Base-by-base conservation (phyloP, 2,797 vertebrate species). In the Dicrostonyx torquatus region DNA sequence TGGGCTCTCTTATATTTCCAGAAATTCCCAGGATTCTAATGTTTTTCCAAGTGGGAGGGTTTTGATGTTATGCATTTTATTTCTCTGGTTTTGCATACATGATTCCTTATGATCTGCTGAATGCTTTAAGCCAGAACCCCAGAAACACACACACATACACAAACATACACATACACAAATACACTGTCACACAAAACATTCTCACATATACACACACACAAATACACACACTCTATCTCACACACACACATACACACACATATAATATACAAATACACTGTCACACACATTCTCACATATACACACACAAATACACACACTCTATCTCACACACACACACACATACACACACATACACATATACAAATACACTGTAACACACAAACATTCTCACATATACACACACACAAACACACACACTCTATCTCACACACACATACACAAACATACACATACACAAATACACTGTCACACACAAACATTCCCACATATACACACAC, bases 21-120 rank as follows among this genome's bases (percentile, higher is more conserved):
- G 95, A 96, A 97, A 96, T 97, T 97, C 94, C 95, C 96, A 96
- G 97, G 97, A 96, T 97, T 97, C 94, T 96, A 96, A 96, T 96
- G 93, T 97, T 97, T 96, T 97, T 94, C 84, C 91, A 95, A 95
- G 82, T 43, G 77, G 85, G 77, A 93, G 64, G 79, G 70, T 95
- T 97, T 95, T 85, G 40, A 96, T 90, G 45, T 84, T 66, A 75
- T 50, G 58, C 62, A 58, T 90, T 94, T 96, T 88, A 96, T 89
- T 88, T 94, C 77, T 96, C 73, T 90, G 87, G 55, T 34, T 96
- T 87, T 93, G 53, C 87, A 66, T 64, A 75, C 55, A 48, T 91
- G 93, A 45, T 85, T 96, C 62, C 93, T 15, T 86, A 62, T 70
- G 68, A 95, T 90, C 26, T 66, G n/a, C 17, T 92, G 86, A 92